These are phyloP conservation scores for Oryzias dopingdopingensis DNA, from an alignment of 2,797 vertebrate species.

Conservation along the genomic window DNA sequence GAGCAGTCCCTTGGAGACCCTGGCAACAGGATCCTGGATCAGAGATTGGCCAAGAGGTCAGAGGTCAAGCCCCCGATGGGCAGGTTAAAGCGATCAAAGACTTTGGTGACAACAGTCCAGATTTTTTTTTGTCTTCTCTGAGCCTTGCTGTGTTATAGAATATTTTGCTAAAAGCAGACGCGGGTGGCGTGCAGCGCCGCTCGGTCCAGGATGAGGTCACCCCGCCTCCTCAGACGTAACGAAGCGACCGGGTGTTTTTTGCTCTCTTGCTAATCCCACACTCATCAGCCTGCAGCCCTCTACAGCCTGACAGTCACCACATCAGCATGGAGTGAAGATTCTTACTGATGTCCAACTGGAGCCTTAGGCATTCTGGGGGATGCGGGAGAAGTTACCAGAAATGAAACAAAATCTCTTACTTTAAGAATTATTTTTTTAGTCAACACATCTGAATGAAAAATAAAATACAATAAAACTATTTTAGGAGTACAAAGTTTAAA, in stretches of 20 bases:
- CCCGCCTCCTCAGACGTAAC: conserved; percentile 19
- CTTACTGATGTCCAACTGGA: too few species aligned
- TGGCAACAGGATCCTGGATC: conserved; percentile 34
- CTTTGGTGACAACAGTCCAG: conserved; percentile 17
- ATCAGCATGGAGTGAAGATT: conserved; percentile 19
- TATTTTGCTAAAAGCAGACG: conserved; percentile 2
- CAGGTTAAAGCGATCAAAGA: conserved; percentile 41
- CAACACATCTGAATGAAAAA: too few species aligned
- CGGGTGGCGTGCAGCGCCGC: neutral
- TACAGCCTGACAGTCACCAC: conserved; percentile 43
- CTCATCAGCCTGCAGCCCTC: conserved; percentile 39
- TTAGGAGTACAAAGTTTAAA: too few species aligned
- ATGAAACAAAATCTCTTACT: too few species aligned
- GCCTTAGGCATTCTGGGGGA: too few species aligned
- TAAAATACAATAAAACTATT: too few species aligned
- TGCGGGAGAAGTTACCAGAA: too few species aligned
- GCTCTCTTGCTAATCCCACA: conserved; percentile 55
- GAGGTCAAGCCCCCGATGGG: conserved; percentile 44
- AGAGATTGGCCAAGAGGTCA: conserved; percentile 48
- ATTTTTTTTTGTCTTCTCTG: conserved; percentile 17
- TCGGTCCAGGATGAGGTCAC: conserved; percentile 29
- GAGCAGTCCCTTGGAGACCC: conserved; percentile 28
- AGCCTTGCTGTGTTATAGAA: neutral
- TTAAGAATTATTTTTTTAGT: too few species aligned
- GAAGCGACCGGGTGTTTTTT: conserved; percentile 25